Evolutionary conservation across 92 coral and sea anemone genomes (phyloP), one percentile per base, ranked within the genome.

Genomic region (Phenganax subtilis): DNA sequence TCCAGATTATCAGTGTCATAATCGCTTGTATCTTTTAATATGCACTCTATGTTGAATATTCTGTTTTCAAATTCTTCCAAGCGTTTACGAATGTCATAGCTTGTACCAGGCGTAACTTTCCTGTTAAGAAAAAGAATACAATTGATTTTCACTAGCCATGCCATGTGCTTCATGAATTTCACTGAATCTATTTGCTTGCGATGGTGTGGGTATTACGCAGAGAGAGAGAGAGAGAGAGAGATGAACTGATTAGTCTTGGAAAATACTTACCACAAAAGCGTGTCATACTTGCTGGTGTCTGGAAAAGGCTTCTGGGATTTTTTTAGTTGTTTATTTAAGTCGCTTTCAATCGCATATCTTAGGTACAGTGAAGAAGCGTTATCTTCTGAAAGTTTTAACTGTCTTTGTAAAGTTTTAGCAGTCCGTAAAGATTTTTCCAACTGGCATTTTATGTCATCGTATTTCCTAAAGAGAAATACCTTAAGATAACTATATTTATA

Each of bases 301-400:
- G 25, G 51, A 52, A 64, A 79, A 52, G 68, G 51, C 12, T 63
- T 51, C 62, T 79, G 73, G 15, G 77, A 10, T 53, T 51, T 57
- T 63, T 16, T 79, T 10, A 79, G 61, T 11, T 73, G 57, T 63
- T 69, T 52, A 25, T 79, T 79, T 11, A 79, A 57, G 30, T 79
- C 83, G 29, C 71, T 79, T 64, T 79, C 83, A 6, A 79, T 79
- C 5, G 83, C 83, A 15, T 79, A 79, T 17, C 83, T 72, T 14
- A 63, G 47, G 20, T 63, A 79, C 56, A 79, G 53, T 56, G 83
- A 16, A 7, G 83, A 79, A 11, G 83, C 83, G 25, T 65, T 79
- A 4, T 79, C 83, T 8, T 79, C 83, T 4, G 83, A 79, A 11
- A 65, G 56, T 30, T 6, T 47, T 51, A 79, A 63, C 60, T 64